Percentiles rank a stretch among this genome's conserved stretches.
These are phyloP conservation scores for Drosophila infuscata DNA, from an alignment of 2,888 invertebrate species.

Conservation along the genomic window DNA sequence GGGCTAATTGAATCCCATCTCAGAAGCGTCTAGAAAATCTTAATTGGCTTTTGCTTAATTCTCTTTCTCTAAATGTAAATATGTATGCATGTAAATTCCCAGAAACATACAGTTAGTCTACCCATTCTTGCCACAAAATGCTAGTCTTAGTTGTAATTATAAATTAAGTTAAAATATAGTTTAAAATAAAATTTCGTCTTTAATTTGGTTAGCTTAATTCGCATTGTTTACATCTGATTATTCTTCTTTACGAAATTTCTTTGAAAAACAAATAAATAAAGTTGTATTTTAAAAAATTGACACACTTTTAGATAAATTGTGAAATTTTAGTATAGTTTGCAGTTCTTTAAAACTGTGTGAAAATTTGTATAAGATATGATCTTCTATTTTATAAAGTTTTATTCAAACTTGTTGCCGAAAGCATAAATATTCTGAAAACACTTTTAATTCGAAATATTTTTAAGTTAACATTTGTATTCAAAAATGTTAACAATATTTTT, in stretches of 20 bases:
- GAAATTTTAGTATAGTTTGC: neutral
- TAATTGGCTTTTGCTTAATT: slow-evolving; percentile 10
- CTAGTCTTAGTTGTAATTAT: neutral
- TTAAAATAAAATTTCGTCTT: neutral
- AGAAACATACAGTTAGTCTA: neutral
- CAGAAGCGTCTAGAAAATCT: slow-evolving; percentile 9
- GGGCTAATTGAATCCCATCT: slow-evolving; percentile 16
- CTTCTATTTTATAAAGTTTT: neutral
- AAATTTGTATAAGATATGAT: no score
- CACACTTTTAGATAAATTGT: neutral
- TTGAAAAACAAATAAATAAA: neutral
- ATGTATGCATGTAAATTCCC: neutral
- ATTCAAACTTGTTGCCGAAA: neutral
- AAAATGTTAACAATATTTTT: no score
- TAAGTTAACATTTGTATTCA: neutral
- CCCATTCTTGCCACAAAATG: neutral
- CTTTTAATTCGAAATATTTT: neutral
- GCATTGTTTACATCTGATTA: neutral
- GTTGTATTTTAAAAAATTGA: neutral
- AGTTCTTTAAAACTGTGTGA: neutral
- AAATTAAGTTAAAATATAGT: no score
- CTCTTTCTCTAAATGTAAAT: neutral
- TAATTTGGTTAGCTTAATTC: neutral
- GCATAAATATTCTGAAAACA: neutral
- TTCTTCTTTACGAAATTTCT: neutral